Percentiles rank a stretch among this genome's conserved stretches.
phyloP scores from a whole-genome alignment of 2,113 vertebrate species.

The Aphyosemion australe region DNA sequence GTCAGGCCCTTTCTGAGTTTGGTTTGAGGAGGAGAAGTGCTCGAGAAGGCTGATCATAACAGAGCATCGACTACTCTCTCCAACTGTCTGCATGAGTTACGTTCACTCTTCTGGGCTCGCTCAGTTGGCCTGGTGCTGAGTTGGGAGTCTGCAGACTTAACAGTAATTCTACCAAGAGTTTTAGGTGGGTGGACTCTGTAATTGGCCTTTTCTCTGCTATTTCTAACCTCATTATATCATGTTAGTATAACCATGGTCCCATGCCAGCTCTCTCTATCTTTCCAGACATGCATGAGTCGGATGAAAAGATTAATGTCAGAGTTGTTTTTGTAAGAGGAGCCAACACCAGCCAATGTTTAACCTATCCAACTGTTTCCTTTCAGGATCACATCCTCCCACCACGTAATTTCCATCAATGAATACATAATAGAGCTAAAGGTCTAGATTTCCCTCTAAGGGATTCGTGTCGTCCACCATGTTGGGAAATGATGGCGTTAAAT shows the following conservation, averaged over 20 bases:
- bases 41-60: conserved; percentile 64
- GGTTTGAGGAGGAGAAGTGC: conserved; percentile 35
- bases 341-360: not conserved
- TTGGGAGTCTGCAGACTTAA: not conserved
- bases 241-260: conserved; percentile 12
- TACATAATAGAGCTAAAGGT: no score
- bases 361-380: no score
- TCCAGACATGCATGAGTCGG: conserved; percentile 7
- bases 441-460: no score
- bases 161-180: conserved; percentile 28
- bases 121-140: conserved; percentile 10
- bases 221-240: conserved; percentile 43
- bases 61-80: conserved; percentile 50
- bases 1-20: conserved; percentile 42
- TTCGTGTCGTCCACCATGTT: no score
- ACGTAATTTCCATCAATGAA: no score
- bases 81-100: conserved; percentile 58
- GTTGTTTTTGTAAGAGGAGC: not conserved
- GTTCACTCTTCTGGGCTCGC: conserved; percentile 21
- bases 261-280: conserved; percentile 27
- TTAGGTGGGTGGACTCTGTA: conserved; percentile 2
- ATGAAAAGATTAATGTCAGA: conserved; percentile 5
- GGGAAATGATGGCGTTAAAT: no score
- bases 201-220: conserved; percentile 26
- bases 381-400: no score